Base-by-base conservation (phyloP, 2,113 vertebrate species). In the human (Homo sapiens) region DNA sequence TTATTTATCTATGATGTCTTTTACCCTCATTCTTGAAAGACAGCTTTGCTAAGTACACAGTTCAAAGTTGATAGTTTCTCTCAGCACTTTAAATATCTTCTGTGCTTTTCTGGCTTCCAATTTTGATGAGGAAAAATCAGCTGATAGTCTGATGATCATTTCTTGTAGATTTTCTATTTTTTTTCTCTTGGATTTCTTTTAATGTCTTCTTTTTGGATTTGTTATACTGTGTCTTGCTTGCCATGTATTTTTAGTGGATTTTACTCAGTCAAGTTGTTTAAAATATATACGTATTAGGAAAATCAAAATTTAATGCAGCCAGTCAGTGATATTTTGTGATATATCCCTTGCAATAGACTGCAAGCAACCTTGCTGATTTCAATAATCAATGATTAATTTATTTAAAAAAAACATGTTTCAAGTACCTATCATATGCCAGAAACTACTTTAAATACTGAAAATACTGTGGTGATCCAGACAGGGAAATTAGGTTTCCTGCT, bases 201-300 rank as follows among this genome's bases (percentile, higher is more conserved):
- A 23, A 57, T 73, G 20, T 93, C 50, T 75, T 76, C 20, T 48
- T 88, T 93, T 76, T 59, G 10, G 30, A 4, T 90, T 94, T 83
- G 12, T 45, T 85, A 48, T 13, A 83, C 3, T 35, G 1, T 48
- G 48, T 87, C 86, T 78, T 90, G 22, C 20, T 93, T 79, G 18
- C 23, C 52, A 75, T 83, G 16, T 78, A 32, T 88, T 40, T 90
- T 35, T 81, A 55, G 8, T 68, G 94, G 57, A 96, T 96, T 97
- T 97, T 91, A 93, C 64, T 92, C 45, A 98, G 96, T 95, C 89
- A 97, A 96, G 61, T 55, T 72, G 30, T 84, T 98, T 96, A 90
- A 97, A 98, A 97, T 96, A 32, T 90, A n/a, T 97, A 98, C 88
- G 27, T 97, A 97, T 97, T 80, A 97, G 73, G 40, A 14, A 97